A percentile compares a stretch with the other conserved stretches of the same genome.
Evolutionary conservation across 2,113 vertebrate genomes (phyloP).

Genomic region (Sphaerodactylus townsendi): DNA sequence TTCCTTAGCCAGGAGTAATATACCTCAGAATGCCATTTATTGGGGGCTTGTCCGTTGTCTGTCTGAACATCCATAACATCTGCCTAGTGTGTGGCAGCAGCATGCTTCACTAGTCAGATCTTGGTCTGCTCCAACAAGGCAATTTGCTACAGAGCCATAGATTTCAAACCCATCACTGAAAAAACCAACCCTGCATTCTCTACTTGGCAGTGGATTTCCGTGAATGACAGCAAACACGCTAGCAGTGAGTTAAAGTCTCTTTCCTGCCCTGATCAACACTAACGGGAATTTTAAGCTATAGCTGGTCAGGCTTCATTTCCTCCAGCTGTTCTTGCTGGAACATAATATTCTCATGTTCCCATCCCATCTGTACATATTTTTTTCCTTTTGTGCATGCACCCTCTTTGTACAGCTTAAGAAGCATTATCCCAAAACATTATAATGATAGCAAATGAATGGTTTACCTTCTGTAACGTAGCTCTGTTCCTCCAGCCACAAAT

Average conservation of each 20-base stretch:
- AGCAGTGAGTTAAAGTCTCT: neutral
- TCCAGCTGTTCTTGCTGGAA: conserved; percentile 35
- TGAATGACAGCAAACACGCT: neutral
- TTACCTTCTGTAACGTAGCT: conserved; percentile 30
- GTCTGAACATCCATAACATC: neutral
- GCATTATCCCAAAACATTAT: conserved; percentile 38
- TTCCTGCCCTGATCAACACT: neutral
- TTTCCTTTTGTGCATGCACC: neutral
- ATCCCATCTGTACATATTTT: neutral
- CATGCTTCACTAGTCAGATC: neutral
- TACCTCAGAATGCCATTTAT: neutral
- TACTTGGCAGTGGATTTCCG: neutral
- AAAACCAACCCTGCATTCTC: neutral
- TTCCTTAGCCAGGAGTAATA: no score
- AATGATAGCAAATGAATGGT: conserved; percentile 42
- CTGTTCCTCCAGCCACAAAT: conserved; percentile 42
- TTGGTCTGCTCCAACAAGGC: neutral
- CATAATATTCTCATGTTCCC: conserved; percentile 20
- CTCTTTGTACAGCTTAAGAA: conserved; percentile 12
- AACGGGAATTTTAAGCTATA: neutral
- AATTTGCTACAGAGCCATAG: neutral
- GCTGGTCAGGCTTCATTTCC: neutral
- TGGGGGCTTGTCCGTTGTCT: neutral
- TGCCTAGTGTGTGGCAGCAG: neutral
- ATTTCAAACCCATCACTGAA: neutral